Percentiles rank a stretch among this genome's conserved stretches.
These are phyloP conservation scores for Spermophilus dauricus DNA, from an alignment of 2,113 vertebrate species.

Conservation along the genomic window DNA sequence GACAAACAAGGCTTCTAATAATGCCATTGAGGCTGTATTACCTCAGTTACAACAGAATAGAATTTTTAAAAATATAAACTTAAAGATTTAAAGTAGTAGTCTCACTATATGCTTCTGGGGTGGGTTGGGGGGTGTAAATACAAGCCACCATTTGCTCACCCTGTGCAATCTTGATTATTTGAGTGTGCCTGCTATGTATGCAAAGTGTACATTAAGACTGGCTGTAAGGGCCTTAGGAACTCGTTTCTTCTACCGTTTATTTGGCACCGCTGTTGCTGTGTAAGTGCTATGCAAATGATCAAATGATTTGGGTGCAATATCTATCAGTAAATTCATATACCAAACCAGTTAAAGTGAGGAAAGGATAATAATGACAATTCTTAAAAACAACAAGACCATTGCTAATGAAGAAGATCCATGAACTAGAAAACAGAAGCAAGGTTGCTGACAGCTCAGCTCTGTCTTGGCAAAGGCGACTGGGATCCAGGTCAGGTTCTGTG, in stretches of 20 bases:
- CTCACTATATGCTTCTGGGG: not conserved
- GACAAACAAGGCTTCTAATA: not conserved
- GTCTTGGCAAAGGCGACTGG: not conserved
- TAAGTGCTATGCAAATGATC: not conserved
- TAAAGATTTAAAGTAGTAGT: conserved; percentile 26
- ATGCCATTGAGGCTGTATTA: not conserved
- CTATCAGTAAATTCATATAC: not conserved
- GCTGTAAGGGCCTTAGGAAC: not conserved
- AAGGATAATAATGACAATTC: not conserved
- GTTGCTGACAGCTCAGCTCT: not conserved
- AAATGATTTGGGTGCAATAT: not conserved
- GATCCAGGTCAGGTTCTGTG: not conserved
- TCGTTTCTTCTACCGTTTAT: not conserved
- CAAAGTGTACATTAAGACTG: not conserved
- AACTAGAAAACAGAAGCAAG: not conserved
- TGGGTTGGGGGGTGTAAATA: not conserved
- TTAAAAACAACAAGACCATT: not conserved
- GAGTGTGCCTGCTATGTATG: rapidly evolving
- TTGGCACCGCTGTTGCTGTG: not conserved
- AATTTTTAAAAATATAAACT: conserved; percentile 35
- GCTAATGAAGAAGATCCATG: not conserved
- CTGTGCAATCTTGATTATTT: not conserved
- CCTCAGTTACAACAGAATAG: not conserved
- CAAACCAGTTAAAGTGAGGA: not conserved
- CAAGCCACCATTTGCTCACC: not conserved